A percentile compares a stretch with the other conserved stretches of the same genome.
Conservation (phyloP, 2,113 vertebrate genomes). For the Scatophagus argus region DNA sequence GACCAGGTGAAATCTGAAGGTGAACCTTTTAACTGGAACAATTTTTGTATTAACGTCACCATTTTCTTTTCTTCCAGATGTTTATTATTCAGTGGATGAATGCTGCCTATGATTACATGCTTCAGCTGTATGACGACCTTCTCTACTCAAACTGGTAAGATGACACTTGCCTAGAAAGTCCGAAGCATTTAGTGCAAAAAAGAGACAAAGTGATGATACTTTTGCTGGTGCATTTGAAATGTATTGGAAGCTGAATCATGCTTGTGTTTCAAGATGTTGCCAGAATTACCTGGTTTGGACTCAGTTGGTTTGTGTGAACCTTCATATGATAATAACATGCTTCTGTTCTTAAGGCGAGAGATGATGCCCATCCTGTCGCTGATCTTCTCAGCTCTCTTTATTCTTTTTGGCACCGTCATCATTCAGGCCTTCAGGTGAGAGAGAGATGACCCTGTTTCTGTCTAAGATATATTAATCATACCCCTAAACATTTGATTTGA, state of each 20-base stretch:
- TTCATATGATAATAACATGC: not conserved
- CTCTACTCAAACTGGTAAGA: conserved; percentile 96
- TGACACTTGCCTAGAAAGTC: not conserved
- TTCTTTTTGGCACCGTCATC: conserved; percentile 94
- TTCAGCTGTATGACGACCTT: conserved; percentile 89
- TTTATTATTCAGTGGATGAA: conserved; percentile 93
- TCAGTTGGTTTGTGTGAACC: not conserved
- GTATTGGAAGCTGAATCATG: conserved; percentile 18
- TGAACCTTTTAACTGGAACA: not conserved
- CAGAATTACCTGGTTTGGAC: not conserved
- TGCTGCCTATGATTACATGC: conserved; percentile 85
- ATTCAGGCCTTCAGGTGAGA: conserved; percentile 94
- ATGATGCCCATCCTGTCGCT: conserved; percentile 96
- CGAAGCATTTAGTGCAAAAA: conserved; percentile 1
- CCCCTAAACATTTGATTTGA: not conserved
- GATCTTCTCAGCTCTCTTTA: conserved; percentile 94
- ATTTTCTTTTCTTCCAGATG: conserved; percentile 78
- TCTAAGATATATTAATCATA: not conserved
- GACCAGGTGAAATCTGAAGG: not conserved
- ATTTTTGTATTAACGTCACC: not conserved
- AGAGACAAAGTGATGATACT: not conserved
- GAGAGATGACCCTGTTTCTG: not conserved
- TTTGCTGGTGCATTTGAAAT: conserved; percentile 13
- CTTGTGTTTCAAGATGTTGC: not conserved
- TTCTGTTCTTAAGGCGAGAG: conserved; percentile 86